A percentile compares a stretch with the other conserved stretches of the same genome.
Evolutionary conservation across 2,113 vertebrate genomes (phyloP).

Genomic region (Myrmecophaga tridactyla): DNA sequence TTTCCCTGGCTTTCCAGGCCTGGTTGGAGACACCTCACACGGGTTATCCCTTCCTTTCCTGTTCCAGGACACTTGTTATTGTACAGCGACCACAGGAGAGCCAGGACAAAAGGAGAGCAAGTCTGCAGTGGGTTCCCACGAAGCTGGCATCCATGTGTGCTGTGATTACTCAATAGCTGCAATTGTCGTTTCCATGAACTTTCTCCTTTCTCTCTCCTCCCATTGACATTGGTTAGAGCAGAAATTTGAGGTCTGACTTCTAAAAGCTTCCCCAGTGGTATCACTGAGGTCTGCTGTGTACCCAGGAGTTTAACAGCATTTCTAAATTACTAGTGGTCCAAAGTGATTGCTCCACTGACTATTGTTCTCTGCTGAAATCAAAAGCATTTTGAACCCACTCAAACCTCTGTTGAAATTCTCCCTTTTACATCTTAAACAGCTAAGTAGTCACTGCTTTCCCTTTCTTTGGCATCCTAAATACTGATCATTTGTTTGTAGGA

Average conservation of each 20-base stretch:
- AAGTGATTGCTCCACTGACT: background rate
- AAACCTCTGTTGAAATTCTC: background rate
- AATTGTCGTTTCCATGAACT: background rate
- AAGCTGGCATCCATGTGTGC: too few relatives aligned
- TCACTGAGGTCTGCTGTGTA: background rate
- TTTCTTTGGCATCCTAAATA: background rate
- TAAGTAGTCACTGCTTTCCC: background rate
- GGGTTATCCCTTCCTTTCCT: background rate
- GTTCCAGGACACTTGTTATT: background rate
- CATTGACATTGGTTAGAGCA: background rate
- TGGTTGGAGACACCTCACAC: too few relatives aligned
- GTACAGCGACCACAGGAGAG: rapidly evolving
- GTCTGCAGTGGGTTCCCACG: rapidly evolving
- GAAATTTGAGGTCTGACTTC: background rate
- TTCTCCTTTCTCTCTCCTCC: background rate
- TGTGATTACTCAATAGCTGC: background rate
- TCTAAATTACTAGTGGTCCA: background rate
- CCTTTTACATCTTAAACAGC: background rate
- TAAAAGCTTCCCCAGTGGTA: background rate
- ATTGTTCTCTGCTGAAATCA: background rate
- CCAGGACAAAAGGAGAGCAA: rapidly evolving
- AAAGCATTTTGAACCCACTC: background rate
- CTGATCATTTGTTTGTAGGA: background rate
- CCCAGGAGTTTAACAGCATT: background rate
- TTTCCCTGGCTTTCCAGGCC: background rate